Percentiles rank a stretch among this genome's conserved stretches.
Evolutionary conservation across 2,888 invertebrate species (phyloP).

Genomic region (Craniophora ligustri): DNA sequence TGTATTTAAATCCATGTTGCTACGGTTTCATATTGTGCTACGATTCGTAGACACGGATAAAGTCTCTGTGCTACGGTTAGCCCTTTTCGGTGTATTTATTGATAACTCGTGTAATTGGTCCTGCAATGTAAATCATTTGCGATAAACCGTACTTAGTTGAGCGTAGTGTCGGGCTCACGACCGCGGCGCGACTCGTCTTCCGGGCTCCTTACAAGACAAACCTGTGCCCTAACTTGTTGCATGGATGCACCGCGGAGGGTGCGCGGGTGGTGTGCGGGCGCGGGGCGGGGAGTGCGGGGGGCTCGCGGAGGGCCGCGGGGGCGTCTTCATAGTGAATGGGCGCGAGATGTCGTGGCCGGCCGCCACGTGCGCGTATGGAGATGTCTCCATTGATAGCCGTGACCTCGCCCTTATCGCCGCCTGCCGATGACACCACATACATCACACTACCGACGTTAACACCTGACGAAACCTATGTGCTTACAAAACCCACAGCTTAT

Average conservation of each 20-base stretch:
- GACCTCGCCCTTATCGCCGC: constrained; percentile 84
- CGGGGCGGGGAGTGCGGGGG: constrained; percentile 56
- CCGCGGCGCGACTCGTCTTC: constrained; percentile 63
- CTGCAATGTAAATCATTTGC: not conserved
- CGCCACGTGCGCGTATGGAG: constrained; percentile 86
- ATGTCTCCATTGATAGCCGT: constrained; percentile 87
- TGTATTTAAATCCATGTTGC: no score
- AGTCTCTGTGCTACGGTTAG: constrained; percentile 25
- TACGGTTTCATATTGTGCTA: constrained; percentile 34
- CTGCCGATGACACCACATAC: constrained; percentile 71
- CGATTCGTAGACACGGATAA: constrained; percentile 32
- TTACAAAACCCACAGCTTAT: not conserved
- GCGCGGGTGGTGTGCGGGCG: constrained; percentile 62
- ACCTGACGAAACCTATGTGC: constrained; percentile 4
- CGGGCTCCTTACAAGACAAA: constrained; percentile 81
- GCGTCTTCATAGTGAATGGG: constrained; percentile 88
- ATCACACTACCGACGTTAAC: constrained; percentile 43
- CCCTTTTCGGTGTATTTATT: constrained; percentile 5
- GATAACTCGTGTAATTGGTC: not conserved
- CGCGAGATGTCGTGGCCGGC: constrained; percentile 87
- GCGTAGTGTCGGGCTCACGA: constrained; percentile 37
- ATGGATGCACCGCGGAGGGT: constrained; percentile 84
- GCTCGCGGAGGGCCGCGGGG: constrained; percentile 59
- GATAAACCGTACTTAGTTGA: constrained; percentile 11
- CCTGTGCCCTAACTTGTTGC: constrained; percentile 86